Base-by-base conservation (phyloP, 2,888 invertebrate species). In the Pandemis cinnamomeana region DNA sequence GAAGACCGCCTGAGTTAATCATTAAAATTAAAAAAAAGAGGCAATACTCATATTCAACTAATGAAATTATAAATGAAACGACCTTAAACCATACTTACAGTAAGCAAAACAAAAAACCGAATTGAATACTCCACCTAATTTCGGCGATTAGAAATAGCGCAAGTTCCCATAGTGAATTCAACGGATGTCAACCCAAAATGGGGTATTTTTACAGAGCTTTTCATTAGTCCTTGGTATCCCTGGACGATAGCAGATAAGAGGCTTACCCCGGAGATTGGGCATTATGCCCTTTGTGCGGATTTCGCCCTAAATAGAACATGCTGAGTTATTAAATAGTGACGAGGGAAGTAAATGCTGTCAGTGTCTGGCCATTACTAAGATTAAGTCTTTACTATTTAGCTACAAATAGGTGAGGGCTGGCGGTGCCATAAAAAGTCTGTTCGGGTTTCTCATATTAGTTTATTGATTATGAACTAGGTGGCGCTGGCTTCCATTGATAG, bases 251-350 rank as follows among this genome's bases (percentile, higher is more conserved):
- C 11, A 62, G 72, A 72, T 72, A 72, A 72, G 72, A 55, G 46
- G 72, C 67, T 72, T 72, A 72, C n/a, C 48, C 71, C 64, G 44
- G 61, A 64, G 58, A 68, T 66, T 15, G 58, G 71, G 71, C 41
- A 66, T 72, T 72, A 55, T 55, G 55, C 44, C 63, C 55, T 63
- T 72, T 72, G 68, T 68, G 15, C 15, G 63, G 48, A 63, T 68
- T 36, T 46, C 53, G 41, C 55, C 55, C 15, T 55, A 67, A 72
- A 15, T 41, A 71, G 48, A 64, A 60, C 60, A 64, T 63, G 15
- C 15, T 15, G 15, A 53, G 53, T 62, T 62, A 55, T 67, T 61
- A 55, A 42, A 67, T 27, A 53, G 15, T 62, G 67, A 62, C 44
- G 63, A 10, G 46, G 4, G 10, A 27, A 20, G 46, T 27, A 44